These are phyloP conservation scores for Protonemura montana DNA, from an alignment of 2,888 invertebrate species.

Conservation along the genomic window DNA sequence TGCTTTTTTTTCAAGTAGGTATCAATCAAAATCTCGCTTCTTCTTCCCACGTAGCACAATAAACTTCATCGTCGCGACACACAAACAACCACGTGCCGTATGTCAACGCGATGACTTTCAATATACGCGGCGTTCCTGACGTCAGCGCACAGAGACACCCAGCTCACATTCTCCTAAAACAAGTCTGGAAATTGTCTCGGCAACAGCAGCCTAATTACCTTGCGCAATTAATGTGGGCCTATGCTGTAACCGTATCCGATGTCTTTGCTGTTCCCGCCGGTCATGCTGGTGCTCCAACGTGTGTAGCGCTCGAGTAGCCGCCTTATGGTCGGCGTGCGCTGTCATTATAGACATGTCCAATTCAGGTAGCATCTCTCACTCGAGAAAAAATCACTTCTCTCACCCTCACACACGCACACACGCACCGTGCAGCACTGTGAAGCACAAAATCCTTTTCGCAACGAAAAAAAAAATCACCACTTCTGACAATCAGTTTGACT, in stretches of 20 bases:
- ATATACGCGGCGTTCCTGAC: not conserved
- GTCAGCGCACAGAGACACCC: not conserved
- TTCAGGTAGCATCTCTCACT: slow-evolving; percentile 30
- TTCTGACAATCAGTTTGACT: not conserved
- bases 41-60: not conserved
- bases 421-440: not conserved
- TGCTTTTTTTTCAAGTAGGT: not conserved
- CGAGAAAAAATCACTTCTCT: not conserved
- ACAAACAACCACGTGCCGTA: not conserved
- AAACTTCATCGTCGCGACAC: not conserved
- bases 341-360: slow-evolving; percentile 10
- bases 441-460: not conserved
- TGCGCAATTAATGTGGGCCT: slow-evolving; percentile 31
- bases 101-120: not conserved
- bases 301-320: not conserved
- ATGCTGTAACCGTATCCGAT: slow-evolving; percentile 27
- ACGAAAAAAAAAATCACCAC: not conserved
- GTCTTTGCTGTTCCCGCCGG: slow-evolving; percentile 18
- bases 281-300: not conserved
- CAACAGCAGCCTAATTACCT: slow-evolving; percentile 7
- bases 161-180: not conserved
- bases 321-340: not conserved
- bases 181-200: too few species aligned
- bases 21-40: not conserved
- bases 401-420: not conserved